These are phyloP conservation scores for Pseudotriccus pelzelni DNA, from an alignment of 2,797 vertebrate species.

Conservation along the genomic window DNA sequence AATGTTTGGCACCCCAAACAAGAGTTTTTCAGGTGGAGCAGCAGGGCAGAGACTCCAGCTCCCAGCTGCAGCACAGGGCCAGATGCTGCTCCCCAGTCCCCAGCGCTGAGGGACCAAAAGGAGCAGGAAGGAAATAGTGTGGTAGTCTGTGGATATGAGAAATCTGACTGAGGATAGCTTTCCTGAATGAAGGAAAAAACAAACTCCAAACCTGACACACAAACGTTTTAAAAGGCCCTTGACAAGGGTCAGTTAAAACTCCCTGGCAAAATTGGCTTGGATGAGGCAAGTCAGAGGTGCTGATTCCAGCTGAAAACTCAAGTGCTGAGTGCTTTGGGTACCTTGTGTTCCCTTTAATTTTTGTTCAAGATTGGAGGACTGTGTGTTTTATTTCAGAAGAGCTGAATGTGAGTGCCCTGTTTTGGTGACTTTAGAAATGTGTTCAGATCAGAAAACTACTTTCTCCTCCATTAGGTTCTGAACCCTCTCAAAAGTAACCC, in stretches of 20 bases:
- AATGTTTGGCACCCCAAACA: rapidly evolving
- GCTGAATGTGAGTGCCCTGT: neutral
- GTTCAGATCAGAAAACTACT: neutral
- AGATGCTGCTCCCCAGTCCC: neutral
- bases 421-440: neutral
- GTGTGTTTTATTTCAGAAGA: neutral
- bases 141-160: neutral
- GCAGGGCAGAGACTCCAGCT: neutral
- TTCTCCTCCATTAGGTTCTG: neutral
- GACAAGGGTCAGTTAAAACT: neutral
- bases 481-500: neutral
- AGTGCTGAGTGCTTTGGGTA: neutral
- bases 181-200: neutral
- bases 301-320: neutral
- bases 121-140: neutral
- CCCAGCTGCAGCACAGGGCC: neutral
- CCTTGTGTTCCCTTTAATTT: neutral
- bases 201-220: neutral
- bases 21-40: neutral
- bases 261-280: neutral
- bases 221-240: neutral
- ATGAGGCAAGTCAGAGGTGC: neutral
- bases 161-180: neutral
- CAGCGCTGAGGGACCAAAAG: neutral
- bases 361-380: neutral